Evolutionary conservation across 35 echinoderm and acorn worm genomes (phyloP), one percentile per base, ranked within the genome.

Genomic region (Patiria miniata): DNA sequence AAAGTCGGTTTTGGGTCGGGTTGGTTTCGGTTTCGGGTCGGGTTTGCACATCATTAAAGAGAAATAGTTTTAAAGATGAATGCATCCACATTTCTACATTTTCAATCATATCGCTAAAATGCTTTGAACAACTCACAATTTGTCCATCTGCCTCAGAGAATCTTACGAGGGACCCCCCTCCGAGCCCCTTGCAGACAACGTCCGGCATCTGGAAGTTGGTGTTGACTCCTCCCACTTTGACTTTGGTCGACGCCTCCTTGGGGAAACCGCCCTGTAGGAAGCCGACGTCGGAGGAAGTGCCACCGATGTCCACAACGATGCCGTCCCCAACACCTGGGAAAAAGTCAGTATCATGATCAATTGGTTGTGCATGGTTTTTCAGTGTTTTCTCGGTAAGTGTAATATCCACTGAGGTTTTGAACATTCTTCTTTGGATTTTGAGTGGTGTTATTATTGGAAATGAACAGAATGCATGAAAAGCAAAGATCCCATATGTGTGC

Each of bases 201-300:
- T 97, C 95, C 18, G 95, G 95, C 95, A 97, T 97, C 15, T 88
- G 83, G 77, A 97, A 91, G 42, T 97, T 97, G 50, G 91, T 97
- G 23, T 54, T 78, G 40, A 97, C 88, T 17, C 88, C 91, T 1
- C 88, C 91, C 19, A 93, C 85, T 53, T 91, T 56, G 56, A 90
- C 79, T 60, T 87, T 82, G 33, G 87, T 85, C 7, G 95, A 97
- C 14, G 95, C 88, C 54, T 90, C 87, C 17, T 90, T 78, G 2
- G 91, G 95, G 69, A 93, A 97, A 15, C 95, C 91, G 5, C 53
- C 69, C 53, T 83, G 79, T 3, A 97, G 40, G 44, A 28, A 90
- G 8, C 91, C 91, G 51, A 88, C 56, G 52, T 94, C 95, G 16
- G 91, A 59, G 23, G 91, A 79, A 9, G 91, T 94, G 3, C 91